Conservation (phyloP, 2,888 invertebrate species). For the Metallyticus violacea region DNA sequence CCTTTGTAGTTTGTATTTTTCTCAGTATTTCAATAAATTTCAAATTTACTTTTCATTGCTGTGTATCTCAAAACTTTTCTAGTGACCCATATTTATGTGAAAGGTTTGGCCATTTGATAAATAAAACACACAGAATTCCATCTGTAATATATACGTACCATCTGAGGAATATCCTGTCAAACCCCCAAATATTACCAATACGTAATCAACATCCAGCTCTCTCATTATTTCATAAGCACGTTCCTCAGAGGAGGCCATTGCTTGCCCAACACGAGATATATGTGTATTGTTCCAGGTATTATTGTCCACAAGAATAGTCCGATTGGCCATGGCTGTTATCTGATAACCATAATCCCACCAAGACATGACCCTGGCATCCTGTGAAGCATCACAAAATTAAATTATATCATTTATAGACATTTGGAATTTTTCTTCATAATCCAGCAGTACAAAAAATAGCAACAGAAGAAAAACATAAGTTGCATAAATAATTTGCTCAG, state of each 20-base stretch:
- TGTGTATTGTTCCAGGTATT: conserved; percentile 99
- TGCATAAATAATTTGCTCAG: too few relatives aligned
- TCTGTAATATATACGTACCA: conserved; percentile 61
- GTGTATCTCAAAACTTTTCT: too few relatives aligned
- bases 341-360: conserved; percentile 99
- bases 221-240: conserved; percentile 97
- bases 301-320: conserved; percentile 96
- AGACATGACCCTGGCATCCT: conserved; percentile 96
- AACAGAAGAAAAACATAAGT: too few relatives aligned
- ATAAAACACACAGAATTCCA: too few relatives aligned
- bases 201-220: conserved; percentile 96
- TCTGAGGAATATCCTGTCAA: conserved; percentile 97
- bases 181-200: conserved; percentile 97
- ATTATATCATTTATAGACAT: too few relatives aligned
- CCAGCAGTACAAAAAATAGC: too few relatives aligned
- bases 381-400: conserved; percentile 32
- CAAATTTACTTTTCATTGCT: too few relatives aligned
- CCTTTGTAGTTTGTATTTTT: too few relatives aligned
- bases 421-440: too few relatives aligned
- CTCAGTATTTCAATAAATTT: too few relatives aligned
- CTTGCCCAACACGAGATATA: conserved; percentile 95
- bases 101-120: too few relatives aligned
- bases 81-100: too few relatives aligned
- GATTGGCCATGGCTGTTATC: conserved; percentile 98
- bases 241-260: conserved; percentile 96